Evolutionary conservation across 2,113 vertebrate species (phyloP), one percentile per base, ranked within the genome.

Genomic region (Hyperoodon ampullatus): DNA sequence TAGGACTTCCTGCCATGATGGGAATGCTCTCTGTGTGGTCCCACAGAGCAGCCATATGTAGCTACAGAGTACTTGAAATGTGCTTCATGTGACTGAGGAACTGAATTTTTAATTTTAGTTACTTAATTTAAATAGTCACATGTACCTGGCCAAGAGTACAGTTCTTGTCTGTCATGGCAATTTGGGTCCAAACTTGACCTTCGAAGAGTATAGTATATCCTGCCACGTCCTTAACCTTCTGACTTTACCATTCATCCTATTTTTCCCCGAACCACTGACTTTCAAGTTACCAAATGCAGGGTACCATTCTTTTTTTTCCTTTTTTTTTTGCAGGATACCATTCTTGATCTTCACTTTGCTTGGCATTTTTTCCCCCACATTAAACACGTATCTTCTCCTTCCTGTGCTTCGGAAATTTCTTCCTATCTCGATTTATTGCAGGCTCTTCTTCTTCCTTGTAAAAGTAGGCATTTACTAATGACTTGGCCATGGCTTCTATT

Each of bases 401-500:
- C 18, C 14, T 33, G 4, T 58, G 33, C 71, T 85, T 95, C 44
- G 63, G 55, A 89, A 88, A 77, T 65, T 30, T 81, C 42, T 35
- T 58, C 21, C 50, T 74, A 7, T 53, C 12, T 81, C 33, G 55
- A 50, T 35, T 55, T 72, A 68, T 18, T 58, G 16, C 1, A 35
- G 44, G 26, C 7, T 88, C 19, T 13, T 68, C 35, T 63, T 75
- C 50, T 61, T 90, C 5, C 44, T 44, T 68, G 78, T 90, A 60
- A 65, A 80, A 71, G 60, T 15, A 81, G 53, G 66, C 65, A 63
- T 63, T 86, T 81, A 55, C 71, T 80, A 91, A 91, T 44, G 24
- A 68, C 47, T 84, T 84, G 75, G 30, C 33, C 28, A 65, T 63
- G 42, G 70, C 88, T 93, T 91, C 71, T 88, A n/a, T 39, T 91